These are phyloP conservation scores for Papilio polytes DNA, from an alignment of 1,140 invertebrate genomes.

Conservation along the genomic window DNA sequence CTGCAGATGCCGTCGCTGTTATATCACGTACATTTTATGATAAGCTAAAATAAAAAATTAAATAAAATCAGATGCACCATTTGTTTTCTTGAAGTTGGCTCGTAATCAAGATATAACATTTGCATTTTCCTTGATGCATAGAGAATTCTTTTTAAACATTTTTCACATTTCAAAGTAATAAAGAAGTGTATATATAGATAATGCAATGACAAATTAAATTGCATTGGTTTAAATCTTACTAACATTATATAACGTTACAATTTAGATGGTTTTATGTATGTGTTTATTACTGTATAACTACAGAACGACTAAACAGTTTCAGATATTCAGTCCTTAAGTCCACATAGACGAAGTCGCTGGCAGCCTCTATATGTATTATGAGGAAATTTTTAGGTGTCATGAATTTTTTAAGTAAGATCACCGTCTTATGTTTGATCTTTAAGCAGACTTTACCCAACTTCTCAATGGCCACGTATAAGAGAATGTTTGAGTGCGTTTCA, in stretches of 20 bases:
- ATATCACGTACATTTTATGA: constrained; percentile 36
- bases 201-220: not conserved
- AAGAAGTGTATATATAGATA: not conserved
- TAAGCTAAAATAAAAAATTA: constrained; percentile 25
- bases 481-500: not conserved
- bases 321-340: no score
- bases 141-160: constrained; percentile 6
- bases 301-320: no score
- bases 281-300: no score
- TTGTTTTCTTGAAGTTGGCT: constrained; percentile 31
- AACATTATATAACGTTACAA: no score
- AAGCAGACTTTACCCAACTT: not conserved
- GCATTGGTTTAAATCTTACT: no score
- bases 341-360: not conserved
- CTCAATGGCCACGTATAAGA: constrained; percentile 1
- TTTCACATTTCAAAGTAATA: not conserved
- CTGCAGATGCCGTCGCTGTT: constrained; percentile 33
- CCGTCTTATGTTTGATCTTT: not conserved
- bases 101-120: constrained; percentile 33
- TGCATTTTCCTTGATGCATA: constrained; percentile 20
- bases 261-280: no score
- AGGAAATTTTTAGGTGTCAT: not conserved
- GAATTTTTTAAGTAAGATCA: not conserved
- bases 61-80: constrained; percentile 34
- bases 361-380: not conserved